These are phyloP conservation scores for Delia radicum DNA, from an alignment of 1,140 invertebrate genomes.

Conservation along the genomic window DNA sequence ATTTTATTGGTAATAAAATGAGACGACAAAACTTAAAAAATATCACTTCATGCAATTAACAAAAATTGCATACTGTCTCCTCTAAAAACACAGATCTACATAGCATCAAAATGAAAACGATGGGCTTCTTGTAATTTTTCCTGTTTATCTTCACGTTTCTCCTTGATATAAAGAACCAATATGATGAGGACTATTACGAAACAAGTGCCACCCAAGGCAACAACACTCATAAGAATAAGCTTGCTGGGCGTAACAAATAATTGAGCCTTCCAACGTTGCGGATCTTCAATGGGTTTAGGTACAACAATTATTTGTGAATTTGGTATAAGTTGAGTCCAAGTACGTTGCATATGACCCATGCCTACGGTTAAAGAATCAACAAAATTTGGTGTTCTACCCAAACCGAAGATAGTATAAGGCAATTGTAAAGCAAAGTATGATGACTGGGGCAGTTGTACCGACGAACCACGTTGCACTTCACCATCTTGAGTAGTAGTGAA, in stretches of 20 bases:
- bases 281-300: slow-evolving; percentile 77
- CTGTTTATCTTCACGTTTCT: slow-evolving; percentile 86
- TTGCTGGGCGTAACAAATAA: slow-evolving; percentile 96
- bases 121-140: slow-evolving; percentile 86
- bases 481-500: slow-evolving; percentile 83
- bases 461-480: slow-evolving; percentile 68
- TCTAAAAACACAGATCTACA: slow-evolving; percentile 59
- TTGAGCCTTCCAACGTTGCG: slow-evolving; percentile 85
- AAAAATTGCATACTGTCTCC: not conserved
- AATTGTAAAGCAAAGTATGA: slow-evolving; percentile 89
- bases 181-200: slow-evolving; percentile 84
- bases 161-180: slow-evolving; percentile 87
- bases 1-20: not conserved
- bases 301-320: slow-evolving; percentile 97
- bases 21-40: slow-evolving; percentile 11
- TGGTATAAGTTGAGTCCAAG: slow-evolving; percentile 93
- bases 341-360: slow-evolving; percentile 67
- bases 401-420: slow-evolving; percentile 92
- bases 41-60: not conserved
- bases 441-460: slow-evolving; percentile 89
- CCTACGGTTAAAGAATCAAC: slow-evolving; percentile 87
- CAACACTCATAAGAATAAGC: slow-evolving; percentile 87
- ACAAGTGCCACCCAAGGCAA: slow-evolving; percentile 85
- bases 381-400: slow-evolving; percentile 96
- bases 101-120: slow-evolving; percentile 80